Evolutionary conservation across 2,888 invertebrate species (phyloP).

Genomic region (Pollenia angustigena): DNA sequence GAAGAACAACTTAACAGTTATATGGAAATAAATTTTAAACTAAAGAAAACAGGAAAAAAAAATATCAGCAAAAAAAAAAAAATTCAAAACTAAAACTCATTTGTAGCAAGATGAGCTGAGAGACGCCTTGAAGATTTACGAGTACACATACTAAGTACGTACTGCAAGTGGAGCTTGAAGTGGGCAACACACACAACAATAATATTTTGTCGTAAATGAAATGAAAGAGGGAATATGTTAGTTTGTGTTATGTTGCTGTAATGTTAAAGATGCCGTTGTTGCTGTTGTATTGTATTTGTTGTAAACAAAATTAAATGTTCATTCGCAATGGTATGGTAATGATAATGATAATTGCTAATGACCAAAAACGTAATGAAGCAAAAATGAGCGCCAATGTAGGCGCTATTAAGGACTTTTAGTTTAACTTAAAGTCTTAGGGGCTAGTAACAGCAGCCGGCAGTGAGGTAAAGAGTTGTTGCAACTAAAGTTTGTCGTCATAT

Average conservation of each 20-base stretch:
- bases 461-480: conserved; percentile 23
- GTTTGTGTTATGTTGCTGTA: conserved; percentile 45
- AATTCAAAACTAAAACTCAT: conserved; percentile 70
- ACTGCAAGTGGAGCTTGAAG: conserved; percentile 61
- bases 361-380: conserved; percentile 74
- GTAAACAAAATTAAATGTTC: conserved; percentile 75
- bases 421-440: background rate
- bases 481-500: conserved; percentile 69
- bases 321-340: conserved; percentile 75
- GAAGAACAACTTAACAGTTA: conserved; percentile 68
- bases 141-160: conserved; percentile 55
- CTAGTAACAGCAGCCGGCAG: background rate
- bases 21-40: conserved; percentile 59
- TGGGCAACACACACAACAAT: conserved; percentile 36
- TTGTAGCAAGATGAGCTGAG: conserved; percentile 71
- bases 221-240: conserved; percentile 64
- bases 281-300: conserved; percentile 43
- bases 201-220: conserved; percentile 50
- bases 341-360: conserved; percentile 77
- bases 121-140: conserved; percentile 73
- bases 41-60: conserved; percentile 75
- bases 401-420: conserved; percentile 57
- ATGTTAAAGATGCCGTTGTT: conserved; percentile 46
- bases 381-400: conserved; percentile 69
- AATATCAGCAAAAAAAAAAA: conserved; percentile 70